These are phyloP conservation scores for Spodoptera frugiperda DNA, from an alignment of 1,140 invertebrate genomes.

Conservation along the genomic window DNA sequence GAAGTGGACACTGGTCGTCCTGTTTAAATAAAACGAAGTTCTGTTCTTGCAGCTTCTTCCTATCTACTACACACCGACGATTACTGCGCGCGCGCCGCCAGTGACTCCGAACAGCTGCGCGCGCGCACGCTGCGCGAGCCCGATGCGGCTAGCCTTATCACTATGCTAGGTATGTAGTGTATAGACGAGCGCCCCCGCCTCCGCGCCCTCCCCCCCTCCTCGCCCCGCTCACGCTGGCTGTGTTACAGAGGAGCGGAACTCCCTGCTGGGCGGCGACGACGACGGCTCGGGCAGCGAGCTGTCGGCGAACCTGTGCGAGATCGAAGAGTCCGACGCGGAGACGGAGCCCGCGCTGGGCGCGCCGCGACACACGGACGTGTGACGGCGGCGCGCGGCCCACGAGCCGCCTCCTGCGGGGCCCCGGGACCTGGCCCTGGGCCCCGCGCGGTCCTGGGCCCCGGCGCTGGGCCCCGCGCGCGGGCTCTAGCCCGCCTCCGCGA, in stretches of 20 bases:
- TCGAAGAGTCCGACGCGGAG: slow-evolving; percentile 95
- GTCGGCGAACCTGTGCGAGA: slow-evolving; percentile 95
- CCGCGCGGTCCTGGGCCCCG: slow-evolving; percentile 33
- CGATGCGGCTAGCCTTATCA: slow-evolving; percentile 78
- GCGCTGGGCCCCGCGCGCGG: slow-evolving; percentile 50
- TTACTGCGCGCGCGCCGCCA: slow-evolving; percentile 91
- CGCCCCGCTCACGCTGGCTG: background rate
- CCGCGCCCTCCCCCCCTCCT: slow-evolving; percentile 33
- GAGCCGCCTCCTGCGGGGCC: slow-evolving; percentile 47
- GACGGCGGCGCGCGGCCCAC: slow-evolving; percentile 72
- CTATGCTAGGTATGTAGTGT: slow-evolving; percentile 64
- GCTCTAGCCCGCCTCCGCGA: slow-evolving; percentile 10
- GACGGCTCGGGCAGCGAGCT: slow-evolving; percentile 93
- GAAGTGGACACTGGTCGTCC: too few species aligned
- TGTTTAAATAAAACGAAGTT: too few species aligned
- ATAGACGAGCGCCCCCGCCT: slow-evolving; percentile 49
- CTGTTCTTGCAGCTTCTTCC: slow-evolving; percentile 86
- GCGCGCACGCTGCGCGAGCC: slow-evolving; percentile 79
- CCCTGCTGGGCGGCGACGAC: slow-evolving; percentile 87
- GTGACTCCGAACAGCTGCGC: slow-evolving; percentile 88
- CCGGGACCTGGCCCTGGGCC: slow-evolving; percentile 43
- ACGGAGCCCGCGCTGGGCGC: slow-evolving; percentile 51
- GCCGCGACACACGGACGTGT: slow-evolving; percentile 79
- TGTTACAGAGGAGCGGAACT: slow-evolving; percentile 90
- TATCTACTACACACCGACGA: slow-evolving; percentile 94